Evolutionary conservation across 2,113 vertebrate species (phyloP).

Genomic region (Pithys albifrons): DNA sequence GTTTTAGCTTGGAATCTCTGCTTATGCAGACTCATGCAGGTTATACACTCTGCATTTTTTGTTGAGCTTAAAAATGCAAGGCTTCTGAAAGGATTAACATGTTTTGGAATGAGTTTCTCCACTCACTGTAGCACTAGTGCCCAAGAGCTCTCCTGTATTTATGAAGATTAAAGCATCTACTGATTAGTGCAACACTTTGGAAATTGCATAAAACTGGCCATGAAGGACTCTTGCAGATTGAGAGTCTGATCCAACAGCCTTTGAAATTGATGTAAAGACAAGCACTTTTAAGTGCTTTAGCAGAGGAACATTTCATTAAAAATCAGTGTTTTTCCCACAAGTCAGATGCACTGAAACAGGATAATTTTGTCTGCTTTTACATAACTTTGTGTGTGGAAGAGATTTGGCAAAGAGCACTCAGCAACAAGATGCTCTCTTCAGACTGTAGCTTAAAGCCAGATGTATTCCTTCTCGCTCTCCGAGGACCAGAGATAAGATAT

Average conservation of each 20-base stretch:
- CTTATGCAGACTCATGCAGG: neutral
- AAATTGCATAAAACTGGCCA: constrained; percentile 3
- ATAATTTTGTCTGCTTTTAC: constrained; percentile 2
- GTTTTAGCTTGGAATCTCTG: neutral
- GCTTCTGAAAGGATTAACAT: neutral
- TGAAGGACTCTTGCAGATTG: constrained; percentile 26
- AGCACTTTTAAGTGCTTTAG: neutral
- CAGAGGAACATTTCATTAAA: constrained; percentile 25
- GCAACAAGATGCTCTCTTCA: neutral
- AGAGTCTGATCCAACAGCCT: neutral
- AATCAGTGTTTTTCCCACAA: neutral
- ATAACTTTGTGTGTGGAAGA: neutral
- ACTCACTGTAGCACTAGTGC: neutral
- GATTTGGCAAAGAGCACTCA: neutral
- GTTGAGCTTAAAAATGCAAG: neutral
- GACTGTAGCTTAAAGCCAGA: neutral
- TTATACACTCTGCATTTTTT: neutral
- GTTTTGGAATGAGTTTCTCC: neutral
- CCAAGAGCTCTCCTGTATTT: constrained; percentile 7
- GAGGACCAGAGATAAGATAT: neutral
- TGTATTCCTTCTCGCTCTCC: neutral
- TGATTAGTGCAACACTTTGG: constrained; percentile 20
- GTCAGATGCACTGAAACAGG: neutral
- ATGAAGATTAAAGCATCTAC: constrained; percentile 29
- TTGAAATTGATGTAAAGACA: neutral